Percentiles rank a stretch among this genome's conserved stretches.
Conservation (phyloP, 2,113 vertebrate species). For the Parus major region DNA sequence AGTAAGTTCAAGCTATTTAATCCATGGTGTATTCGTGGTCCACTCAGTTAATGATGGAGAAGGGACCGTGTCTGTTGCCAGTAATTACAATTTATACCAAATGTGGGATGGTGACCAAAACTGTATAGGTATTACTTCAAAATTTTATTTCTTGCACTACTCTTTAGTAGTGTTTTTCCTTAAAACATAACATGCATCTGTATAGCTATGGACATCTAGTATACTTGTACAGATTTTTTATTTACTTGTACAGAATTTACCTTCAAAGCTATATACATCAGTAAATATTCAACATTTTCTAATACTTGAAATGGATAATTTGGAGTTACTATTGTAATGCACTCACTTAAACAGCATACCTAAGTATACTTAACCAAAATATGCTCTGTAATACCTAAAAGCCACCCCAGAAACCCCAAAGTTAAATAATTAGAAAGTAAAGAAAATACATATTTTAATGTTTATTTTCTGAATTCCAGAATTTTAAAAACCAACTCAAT, state of each 20-base stretch:
- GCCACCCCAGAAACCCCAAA: not conserved
- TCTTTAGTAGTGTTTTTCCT: not conserved
- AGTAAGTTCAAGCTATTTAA: not conserved
- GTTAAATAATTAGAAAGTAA: not conserved
- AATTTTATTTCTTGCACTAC: not conserved
- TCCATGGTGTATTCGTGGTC: not conserved
- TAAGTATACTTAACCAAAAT: not conserved
- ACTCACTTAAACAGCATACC: not conserved
- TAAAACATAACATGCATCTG: not conserved
- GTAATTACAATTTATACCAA: not conserved
- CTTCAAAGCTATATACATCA: not conserved
- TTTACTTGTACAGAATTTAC: not conserved
- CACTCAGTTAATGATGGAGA: not conserved
- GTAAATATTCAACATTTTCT: not conserved
- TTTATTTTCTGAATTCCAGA: not conserved
- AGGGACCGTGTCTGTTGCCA: not conserved
- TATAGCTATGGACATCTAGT: not conserved
- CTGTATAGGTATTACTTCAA: not conserved
- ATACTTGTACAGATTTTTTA: not conserved
- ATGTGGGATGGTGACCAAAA: not conserved
- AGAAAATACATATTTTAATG: not conserved
- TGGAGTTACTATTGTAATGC: not conserved
- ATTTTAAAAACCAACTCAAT: not conserved
- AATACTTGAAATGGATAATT: not conserved
- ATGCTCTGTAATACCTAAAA: not conserved